Evolutionary conservation across 2,797 vertebrate genomes (phyloP), one percentile per base, ranked within the genome.

Genomic region (Gallinago solitaria): DNA sequence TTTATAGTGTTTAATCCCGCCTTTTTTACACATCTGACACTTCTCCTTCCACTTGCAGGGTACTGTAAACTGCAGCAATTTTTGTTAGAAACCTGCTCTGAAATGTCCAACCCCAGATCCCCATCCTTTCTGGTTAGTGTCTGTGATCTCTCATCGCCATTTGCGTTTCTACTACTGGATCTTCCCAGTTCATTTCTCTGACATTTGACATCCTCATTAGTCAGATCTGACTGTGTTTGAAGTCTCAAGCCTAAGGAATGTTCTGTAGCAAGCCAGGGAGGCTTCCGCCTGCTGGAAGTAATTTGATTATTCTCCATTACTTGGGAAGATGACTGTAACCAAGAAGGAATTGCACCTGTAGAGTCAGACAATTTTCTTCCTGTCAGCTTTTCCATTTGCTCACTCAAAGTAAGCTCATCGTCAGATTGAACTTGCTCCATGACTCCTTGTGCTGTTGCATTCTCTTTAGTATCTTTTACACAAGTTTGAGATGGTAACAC

Each of bases 1-100:
- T 90, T 87, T 63, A 45, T 4, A 37, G 71, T 28, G 60, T 83
- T 32, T 24, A 89, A 65, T 30, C 76, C 80, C 2, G 81, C 89
- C 53, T 93, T 97, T 85, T 90, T 97, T 7, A 76, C 51, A 75
- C 84, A 93, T 28, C 96, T 92, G 5, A 97, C 98, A 65, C 98
- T 98, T 96, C 98, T 98, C 93, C 98, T 98, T 76, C 98, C 98
- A 25, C 98, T 99, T 32, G 97, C 2, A 41, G 98, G 98, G 25
- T 95, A 82, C 74, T 98, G 98, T 6, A 12, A 75, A 23, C 63
- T 87, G 71, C 68, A 81, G 67, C 64, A 70, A 35, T 28, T 73
- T 73, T 92, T 97, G 85, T 39, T 50, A 43, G 87, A 91, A 50
- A 89, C 54, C 12, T 91, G 81, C 12, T 83, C 90, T 5, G 91